These are phyloP conservation scores for Limanda limanda DNA, from an alignment of 2,113 vertebrate genomes.

Conservation along the genomic window DNA sequence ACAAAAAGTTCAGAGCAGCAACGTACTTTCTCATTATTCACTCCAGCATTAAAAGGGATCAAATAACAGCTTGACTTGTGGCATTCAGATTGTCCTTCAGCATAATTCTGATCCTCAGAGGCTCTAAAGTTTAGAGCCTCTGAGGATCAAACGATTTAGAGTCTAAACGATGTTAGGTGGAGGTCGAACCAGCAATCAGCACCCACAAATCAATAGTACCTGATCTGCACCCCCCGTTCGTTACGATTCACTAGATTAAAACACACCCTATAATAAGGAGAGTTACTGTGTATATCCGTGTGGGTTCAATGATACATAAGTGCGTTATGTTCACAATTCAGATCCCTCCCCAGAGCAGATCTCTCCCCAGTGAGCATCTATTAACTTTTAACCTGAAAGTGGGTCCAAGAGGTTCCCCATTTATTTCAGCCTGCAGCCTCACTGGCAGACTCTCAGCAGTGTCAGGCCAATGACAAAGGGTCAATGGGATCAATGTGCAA, in stretches of 20 bases:
- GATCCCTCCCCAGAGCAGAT: not conserved
- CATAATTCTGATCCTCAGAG: slow-evolving; percentile 33
- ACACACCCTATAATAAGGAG: slow-evolving; percentile 9
- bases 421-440: slow-evolving; percentile 16
- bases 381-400: slow-evolving; percentile 45
- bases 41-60: slow-evolving; percentile 25
- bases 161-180: slow-evolving; percentile 22
- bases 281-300: not conserved
- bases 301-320: not conserved
- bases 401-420: slow-evolving; percentile 20
- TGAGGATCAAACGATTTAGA: too few relatives aligned
- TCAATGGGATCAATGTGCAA: slow-evolving; percentile 3
- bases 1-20: slow-evolving; percentile 13
- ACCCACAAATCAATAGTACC: slow-evolving; percentile 45
- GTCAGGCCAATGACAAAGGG: slow-evolving; percentile 26
- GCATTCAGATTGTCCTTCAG: slow-evolving; percentile 54
- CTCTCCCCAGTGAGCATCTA: slow-evolving; percentile 31
- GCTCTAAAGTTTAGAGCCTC: too few relatives aligned
- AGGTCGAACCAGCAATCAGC: slow-evolving; percentile 58
- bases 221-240: not conserved
- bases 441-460: not conserved
- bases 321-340: slow-evolving; percentile 9
- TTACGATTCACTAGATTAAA: slow-evolving; percentile 35
- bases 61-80: slow-evolving; percentile 49
- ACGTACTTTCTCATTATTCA: slow-evolving; percentile 16